Evolutionary conservation across 2,888 invertebrate species (phyloP).

Genomic region (Tyria jacobaeae): DNA sequence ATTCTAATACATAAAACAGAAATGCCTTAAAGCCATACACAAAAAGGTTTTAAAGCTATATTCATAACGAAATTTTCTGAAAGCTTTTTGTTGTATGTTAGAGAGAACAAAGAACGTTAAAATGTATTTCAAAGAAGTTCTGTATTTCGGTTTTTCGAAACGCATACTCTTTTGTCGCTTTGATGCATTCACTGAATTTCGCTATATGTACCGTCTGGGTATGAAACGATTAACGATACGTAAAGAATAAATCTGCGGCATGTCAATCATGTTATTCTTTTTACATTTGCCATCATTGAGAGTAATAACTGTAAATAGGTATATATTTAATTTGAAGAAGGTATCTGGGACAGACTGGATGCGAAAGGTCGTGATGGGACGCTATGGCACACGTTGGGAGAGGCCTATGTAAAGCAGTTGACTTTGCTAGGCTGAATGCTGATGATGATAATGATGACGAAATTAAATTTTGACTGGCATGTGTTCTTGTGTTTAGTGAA

Average conservation of each 20-base stretch:
- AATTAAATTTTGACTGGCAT: no score
- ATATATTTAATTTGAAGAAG: no score
- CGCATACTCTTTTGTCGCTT: slow-evolving; percentile 17
- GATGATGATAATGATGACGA: no score
- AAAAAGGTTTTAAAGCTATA: slow-evolving; percentile 1
- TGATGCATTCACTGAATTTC: slow-evolving; percentile 12
- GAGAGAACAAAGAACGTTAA: slow-evolving; percentile 21
- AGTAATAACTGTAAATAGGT: no score
- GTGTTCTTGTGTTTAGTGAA: no score
- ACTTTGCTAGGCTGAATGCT: no score
- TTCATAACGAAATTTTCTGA: not conserved
- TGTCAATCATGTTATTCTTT: no score
- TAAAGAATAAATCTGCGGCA: not conserved
- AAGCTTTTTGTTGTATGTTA: slow-evolving; percentile 17
- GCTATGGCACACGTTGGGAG: no score
- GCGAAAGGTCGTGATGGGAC: no score
- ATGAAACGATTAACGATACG: not conserved
- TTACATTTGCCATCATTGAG: no score
- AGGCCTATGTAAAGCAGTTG: no score
- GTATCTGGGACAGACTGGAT: no score
- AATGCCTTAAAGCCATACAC: not conserved
- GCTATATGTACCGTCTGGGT: not conserved
- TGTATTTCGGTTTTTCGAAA: slow-evolving; percentile 39
- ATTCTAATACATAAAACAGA: not conserved
- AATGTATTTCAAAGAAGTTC: slow-evolving; percentile 32